Evolutionary conservation across 2,113 vertebrate genomes (phyloP), one percentile per base, ranked within the genome.

Genomic region (Eolophus roseicapilla): DNA sequence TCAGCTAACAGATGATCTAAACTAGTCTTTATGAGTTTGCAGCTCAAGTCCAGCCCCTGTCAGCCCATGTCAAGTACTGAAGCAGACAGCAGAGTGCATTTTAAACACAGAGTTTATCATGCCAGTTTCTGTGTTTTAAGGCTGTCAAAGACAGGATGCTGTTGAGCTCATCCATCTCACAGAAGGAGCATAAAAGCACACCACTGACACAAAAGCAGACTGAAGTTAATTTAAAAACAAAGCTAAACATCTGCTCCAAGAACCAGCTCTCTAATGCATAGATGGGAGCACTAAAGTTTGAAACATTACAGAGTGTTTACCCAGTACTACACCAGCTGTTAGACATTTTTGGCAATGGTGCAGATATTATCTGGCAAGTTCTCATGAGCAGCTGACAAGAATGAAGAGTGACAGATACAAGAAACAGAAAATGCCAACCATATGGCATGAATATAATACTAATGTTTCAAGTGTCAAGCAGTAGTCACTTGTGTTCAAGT

Each of bases 331-430:
- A 81, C 88, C 97, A 97, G 97, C 94, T 97, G 96, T 96, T 96
- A 93, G 82, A 94, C 43, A 4, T 89, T 86, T 92, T 77, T 97
- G 97, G 96, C 97, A 90, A 53, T 9, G 46, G 73, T 57, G 31
- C 79, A 91, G 94, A 92, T 79, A 89, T 92, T 95, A 95, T 96
- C 82, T 96, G 96, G 96, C 96, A 96, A 96, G 80, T 93, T 82
- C 74, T 77, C 1, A 0, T 60, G 87, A 96, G 89, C 96, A 97
- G 85, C 95, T 96, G 96, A 97, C 91, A 96, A 85, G 92, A 91
- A 95, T 83, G 91, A 96, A 95, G 91, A 96, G 90, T 95, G 97
- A 96, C 96, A 97, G 92, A 87, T 94, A 93, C 62, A 95, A 95
- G 94, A 95, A 96, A 94, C 43, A 90, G 89, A 96, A 96, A 96